Evolutionary conservation across 2,113 vertebrate genomes (phyloP).

Genomic region (Excalfactoria chinensis): DNA sequence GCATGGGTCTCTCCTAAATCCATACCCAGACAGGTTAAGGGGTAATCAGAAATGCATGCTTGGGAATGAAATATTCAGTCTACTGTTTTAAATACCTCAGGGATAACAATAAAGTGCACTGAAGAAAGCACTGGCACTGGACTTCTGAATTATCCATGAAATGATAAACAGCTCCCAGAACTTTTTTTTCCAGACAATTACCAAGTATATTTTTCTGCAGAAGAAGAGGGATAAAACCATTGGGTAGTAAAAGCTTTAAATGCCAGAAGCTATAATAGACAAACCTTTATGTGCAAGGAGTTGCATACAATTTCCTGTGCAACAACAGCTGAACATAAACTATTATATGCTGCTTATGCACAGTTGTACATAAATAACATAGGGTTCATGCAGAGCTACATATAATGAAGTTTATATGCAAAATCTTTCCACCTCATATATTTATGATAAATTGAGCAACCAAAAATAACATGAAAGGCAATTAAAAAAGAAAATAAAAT

Average conservation of each 20-base stretch:
- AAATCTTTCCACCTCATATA: neutral
- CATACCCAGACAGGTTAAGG: neutral
- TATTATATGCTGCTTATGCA: neutral
- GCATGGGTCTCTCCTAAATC: neutral
- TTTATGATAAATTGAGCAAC: neutral
- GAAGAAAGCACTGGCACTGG: neutral
- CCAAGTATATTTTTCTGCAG: neutral
- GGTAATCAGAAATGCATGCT: neutral
- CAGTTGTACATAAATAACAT: conserved; percentile 23
- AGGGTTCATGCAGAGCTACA: neutral
- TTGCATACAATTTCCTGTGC: conserved; percentile 18
- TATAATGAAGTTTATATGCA: neutral
- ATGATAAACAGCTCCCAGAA: neutral
- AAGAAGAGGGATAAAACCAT: neutral
- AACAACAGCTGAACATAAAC: conserved; percentile 32
- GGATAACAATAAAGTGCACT: neutral
- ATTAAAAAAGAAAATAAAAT: neutral
- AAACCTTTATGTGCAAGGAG: neutral
- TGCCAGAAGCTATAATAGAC: neutral
- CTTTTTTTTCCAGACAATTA: neutral
- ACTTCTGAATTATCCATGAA: conserved; percentile 8
- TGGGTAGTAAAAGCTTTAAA: neutral
- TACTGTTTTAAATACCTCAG: neutral
- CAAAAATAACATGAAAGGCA: neutral
- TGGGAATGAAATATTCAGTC: neutral